Evolutionary conservation across 2,888 invertebrate genomes (phyloP).

Genomic region (Eupithecia dodoneata): DNA sequence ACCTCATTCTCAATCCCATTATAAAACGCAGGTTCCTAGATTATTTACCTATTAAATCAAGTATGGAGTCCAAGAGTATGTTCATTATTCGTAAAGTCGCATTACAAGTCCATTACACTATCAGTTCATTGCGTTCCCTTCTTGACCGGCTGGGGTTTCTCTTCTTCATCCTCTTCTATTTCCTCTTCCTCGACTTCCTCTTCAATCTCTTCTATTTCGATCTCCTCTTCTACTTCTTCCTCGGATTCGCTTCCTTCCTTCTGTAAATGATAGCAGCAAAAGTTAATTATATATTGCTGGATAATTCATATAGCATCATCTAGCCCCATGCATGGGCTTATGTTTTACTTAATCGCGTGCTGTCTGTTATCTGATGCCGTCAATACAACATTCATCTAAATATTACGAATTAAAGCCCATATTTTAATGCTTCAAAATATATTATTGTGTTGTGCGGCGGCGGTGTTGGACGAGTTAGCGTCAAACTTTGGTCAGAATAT

Average conservation of each 20-base stretch:
- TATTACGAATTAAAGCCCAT: background rate
- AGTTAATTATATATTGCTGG: background rate
- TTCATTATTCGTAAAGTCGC: slow-evolving; percentile 19
- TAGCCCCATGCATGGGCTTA: background rate
- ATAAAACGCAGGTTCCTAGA: background rate
- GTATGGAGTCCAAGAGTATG: background rate
- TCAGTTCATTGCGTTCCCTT: slow-evolving; percentile 54
- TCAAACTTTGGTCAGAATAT: background rate
- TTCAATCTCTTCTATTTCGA: slow-evolving; percentile 75
- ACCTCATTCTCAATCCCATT: background rate
- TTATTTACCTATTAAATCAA: background rate
- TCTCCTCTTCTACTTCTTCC: slow-evolving; percentile 72
- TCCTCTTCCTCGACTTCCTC: slow-evolving; percentile 34
- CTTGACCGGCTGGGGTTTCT: slow-evolving; percentile 29
- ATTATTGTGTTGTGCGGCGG: background rate
- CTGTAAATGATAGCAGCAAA: slow-evolving; percentile 47
- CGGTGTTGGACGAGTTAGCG: background rate
- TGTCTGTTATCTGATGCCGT: too few relatives aligned
- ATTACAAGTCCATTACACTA: slow-evolving; percentile 36
- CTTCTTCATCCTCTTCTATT: slow-evolving; percentile 30
- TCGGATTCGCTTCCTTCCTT: slow-evolving; percentile 74
- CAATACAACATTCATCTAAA: too few relatives aligned
- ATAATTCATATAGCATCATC: background rate
- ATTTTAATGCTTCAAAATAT: background rate
- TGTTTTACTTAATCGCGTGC: too few relatives aligned